Percentiles rank a stretch among this genome's conserved stretches.
Conservation (phyloP, 1,140 invertebrate genomes). For the Idris sp. region DNA sequence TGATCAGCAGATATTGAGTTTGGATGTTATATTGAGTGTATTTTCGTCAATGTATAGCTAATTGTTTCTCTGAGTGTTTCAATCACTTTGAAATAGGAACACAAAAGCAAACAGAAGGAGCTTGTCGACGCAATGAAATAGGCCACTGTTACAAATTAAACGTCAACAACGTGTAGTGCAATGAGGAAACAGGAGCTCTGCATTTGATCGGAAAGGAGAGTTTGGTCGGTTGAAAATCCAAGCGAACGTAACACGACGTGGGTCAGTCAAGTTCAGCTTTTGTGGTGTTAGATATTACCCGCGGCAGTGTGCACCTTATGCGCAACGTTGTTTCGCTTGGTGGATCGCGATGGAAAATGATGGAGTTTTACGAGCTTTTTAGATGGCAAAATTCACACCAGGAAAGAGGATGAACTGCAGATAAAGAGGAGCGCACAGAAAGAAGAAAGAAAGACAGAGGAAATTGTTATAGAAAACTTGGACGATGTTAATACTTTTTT, state of each 20-base stretch:
- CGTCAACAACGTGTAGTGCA: conserved; percentile 51
- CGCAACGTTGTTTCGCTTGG: conserved; percentile 48
- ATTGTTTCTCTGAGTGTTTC: conserved; percentile 1
- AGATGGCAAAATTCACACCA: conserved; percentile 41
- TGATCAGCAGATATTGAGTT: no score
- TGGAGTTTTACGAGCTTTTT: conserved; percentile 57
- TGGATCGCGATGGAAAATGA: conserved; percentile 54
- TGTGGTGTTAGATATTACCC: conserved; percentile 44
- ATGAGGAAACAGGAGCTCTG: conserved; percentile 45
- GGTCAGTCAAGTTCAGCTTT: conserved; percentile 50
- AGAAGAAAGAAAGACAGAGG: conserved; percentile 5
- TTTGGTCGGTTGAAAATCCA: conserved; percentile 40
- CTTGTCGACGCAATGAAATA: conserved; percentile 44
- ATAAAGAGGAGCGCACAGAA: neutral
- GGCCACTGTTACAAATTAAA: conserved; percentile 51
- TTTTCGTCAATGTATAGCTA: no score
- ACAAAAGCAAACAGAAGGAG: conserved; percentile 39
- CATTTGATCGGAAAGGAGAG: conserved; percentile 46
- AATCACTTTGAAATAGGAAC: conserved; percentile 29
- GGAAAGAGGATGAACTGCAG: conserved; percentile 8
- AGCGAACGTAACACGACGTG: conserved; percentile 45
- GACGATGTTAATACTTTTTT: no score
- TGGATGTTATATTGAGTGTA: neutral
- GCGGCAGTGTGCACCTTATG: conserved; percentile 44
- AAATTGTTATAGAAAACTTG: conserved; percentile 26